Base-by-base conservation (phyloP, 2,113 vertebrate genomes). In the Acrocephalus arundinaceus region DNA sequence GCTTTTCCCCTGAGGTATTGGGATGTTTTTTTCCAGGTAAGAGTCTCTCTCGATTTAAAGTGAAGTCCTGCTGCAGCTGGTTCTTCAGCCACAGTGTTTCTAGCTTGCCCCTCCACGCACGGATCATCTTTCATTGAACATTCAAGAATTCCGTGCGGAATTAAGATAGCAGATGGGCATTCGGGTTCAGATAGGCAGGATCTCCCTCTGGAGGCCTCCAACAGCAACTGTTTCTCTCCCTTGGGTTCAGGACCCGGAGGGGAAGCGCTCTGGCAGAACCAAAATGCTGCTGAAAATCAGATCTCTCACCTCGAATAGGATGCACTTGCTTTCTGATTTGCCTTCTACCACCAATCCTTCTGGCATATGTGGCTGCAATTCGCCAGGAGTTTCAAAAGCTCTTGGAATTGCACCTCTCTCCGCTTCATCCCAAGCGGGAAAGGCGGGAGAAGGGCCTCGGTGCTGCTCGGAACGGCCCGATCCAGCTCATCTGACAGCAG, bases 201-300 rank as follows among this genome's bases (percentile, higher is more conserved):
- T 92, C 96, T 80, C 96, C 95, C 92, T 77, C 95, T 93, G 76
- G 72, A 95, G 95, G 92, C 46, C 48, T 88, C 35, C 76, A 55
- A 1, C 46, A 61, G 94, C 63, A 83, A 74, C 51, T 90, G 90
- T 88, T 13, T 13, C 75, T 46, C 59, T 52, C 62, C 21, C 11
- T 37, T 7, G 25, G 10, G n/a, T 31, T 65, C 74, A 8, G n/a
- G 12, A 31, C 22, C 49, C 19, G 37, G 2, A 19, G 20, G 9
- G 48, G 35, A 61, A n/a, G 12, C 33, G 13, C 22, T 59, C 6
- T 4, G 35, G 39, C 17, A 33, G 21, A 72, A 12, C 11, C 15
- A 43, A 91, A 73, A 48, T 1, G 30, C 48, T n/a, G 24, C 61
- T 51, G 39, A 11, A 28, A 25, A 51, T 12, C 41, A 31, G 15